Percentiles rank a stretch among this genome's conserved stretches.
These are phyloP conservation scores for Coleophora flavipennella DNA, from an alignment of 2,888 invertebrate genomes.

Conservation along the genomic window DNA sequence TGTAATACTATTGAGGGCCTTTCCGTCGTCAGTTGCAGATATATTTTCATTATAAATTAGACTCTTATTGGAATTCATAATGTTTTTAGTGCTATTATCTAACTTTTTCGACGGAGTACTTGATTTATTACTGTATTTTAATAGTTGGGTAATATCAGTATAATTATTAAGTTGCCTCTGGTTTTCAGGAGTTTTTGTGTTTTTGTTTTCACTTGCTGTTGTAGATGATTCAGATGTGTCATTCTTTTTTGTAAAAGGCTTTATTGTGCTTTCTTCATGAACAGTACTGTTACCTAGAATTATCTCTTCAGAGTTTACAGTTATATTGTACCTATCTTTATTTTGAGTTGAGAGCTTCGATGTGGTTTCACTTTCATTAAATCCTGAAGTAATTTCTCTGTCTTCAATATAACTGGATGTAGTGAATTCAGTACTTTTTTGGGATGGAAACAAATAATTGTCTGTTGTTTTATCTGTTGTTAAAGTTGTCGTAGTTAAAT, in stretches of 20 bases:
- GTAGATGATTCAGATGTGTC: conserved; percentile 29
- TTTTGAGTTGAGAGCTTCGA: conserved; percentile 18
- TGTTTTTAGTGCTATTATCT: too few species aligned
- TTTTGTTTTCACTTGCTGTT: conserved; percentile 43
- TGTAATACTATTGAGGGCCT: too few species aligned
- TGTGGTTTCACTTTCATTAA: conserved; percentile 15
- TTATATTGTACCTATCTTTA: conserved; percentile 21
- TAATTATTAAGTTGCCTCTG: conserved; percentile 54
- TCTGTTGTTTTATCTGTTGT: background rate
- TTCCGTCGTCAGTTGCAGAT: too few species aligned
- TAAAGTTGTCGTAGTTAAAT: background rate
- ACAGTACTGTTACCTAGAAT: conserved; percentile 50
- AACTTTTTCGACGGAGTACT: too few species aligned
- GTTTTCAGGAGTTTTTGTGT: conserved; percentile 58
- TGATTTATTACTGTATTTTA: too few species aligned
- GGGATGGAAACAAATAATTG: background rate
- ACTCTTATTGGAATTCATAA: too few species aligned
- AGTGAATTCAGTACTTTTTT: too few species aligned
- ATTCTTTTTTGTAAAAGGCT: conserved; percentile 32
- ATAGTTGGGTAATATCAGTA: conserved; percentile 22
- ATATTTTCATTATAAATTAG: too few species aligned
- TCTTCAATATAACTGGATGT: conserved; percentile 1
- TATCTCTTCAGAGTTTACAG: conserved; percentile 37
- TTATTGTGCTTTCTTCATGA: conserved; percentile 47
- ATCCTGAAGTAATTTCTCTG: conserved; percentile 6